phyloP scores from a whole-genome alignment of 2,797 vertebrate genomes.

The Catostomus latipinnis region DNA sequence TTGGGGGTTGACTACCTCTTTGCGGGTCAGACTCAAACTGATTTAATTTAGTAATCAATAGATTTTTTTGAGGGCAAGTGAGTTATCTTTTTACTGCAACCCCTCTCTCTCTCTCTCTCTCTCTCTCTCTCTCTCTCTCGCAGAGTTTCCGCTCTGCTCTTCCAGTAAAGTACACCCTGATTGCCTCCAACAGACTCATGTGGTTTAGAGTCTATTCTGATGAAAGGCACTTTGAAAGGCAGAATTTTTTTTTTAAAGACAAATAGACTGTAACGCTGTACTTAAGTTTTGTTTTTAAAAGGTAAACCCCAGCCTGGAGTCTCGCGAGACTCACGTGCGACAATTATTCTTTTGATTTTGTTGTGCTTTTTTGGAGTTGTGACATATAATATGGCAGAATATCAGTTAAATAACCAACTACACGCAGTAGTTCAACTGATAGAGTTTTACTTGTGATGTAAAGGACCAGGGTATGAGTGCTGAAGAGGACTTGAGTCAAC shows the following conservation, averaged over 20 bases:
- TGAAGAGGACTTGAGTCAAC: too few relatives aligned
- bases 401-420: too few relatives aligned
- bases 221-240: slow-evolving; percentile 23
- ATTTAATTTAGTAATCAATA: slow-evolving; percentile 79
- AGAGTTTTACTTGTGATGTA: too few relatives aligned
- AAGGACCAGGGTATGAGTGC: too few relatives aligned
- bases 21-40: slow-evolving; percentile 47
- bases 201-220: slow-evolving; percentile 22
- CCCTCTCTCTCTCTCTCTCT: neutral
- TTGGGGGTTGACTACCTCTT: slow-evolving; percentile 29
- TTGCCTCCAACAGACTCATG: slow-evolving; percentile 41
- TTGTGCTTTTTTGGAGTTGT: too few relatives aligned
- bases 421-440: too few relatives aligned
- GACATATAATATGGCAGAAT: too few relatives aligned
- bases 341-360: too few relatives aligned
- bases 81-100: slow-evolving; percentile 69
- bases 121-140: neutral
- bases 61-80: slow-evolving; percentile 69
- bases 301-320: neutral
- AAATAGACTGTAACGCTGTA: neutral
- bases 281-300: neutral
- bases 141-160: slow-evolving; percentile 21
- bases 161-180: slow-evolving; percentile 45
- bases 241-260: neutral
- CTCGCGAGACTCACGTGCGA: too few relatives aligned